Evolutionary conservation across 2,113 vertebrate genomes (phyloP), one percentile per base, ranked within the genome.

Genomic region (Paraplagusia blochii): DNA sequence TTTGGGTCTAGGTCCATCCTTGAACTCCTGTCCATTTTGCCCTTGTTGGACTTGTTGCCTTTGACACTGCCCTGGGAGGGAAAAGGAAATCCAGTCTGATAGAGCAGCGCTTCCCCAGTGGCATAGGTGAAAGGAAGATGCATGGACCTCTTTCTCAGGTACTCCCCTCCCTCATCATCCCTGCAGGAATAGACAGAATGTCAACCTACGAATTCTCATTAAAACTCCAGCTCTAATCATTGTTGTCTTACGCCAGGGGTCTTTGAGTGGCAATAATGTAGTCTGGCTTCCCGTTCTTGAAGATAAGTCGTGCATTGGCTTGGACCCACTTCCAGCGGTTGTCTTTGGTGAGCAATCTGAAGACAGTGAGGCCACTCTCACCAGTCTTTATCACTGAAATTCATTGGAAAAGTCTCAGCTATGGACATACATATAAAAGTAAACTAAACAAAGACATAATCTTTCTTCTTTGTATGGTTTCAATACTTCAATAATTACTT

Each of bases 51-150:
- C 69, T 83, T 89, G 72, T 64, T 50, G 63, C 72, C 69, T 63
- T 70, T 80, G 56, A 65, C 52, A 35, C 87, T 91, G 42, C 79
- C 84, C 65, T 73, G 80, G 43, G 87, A 0, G 76, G 51, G 73
- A 84, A 86, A 76, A 1, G 77, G 89, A 36, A 72, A 76, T 45
- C 82, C 6, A 0, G 76, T 90, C 62, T 93, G 91, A 63, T 94
- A 93, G 4, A 93, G 87, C 43, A 94, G 63, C 0, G 91, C 93
- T 53, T 94, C 93, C 14, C 92, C 93, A 0, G 91, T 94, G 29
- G 91, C 81, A 19, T 92, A 94, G 62, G 92, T 93, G 46, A 95
- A 94, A 1, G 93, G 93, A 18, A 92, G 89, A 50, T 92, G 90
- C 81, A 90, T 59, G 2, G 92, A 90, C 0, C 90, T 69, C 60